Evolutionary conservation across 2,888 invertebrate species (phyloP), one percentile per base, ranked within the genome.

Genomic region (Anthophora plumipes): DNA sequence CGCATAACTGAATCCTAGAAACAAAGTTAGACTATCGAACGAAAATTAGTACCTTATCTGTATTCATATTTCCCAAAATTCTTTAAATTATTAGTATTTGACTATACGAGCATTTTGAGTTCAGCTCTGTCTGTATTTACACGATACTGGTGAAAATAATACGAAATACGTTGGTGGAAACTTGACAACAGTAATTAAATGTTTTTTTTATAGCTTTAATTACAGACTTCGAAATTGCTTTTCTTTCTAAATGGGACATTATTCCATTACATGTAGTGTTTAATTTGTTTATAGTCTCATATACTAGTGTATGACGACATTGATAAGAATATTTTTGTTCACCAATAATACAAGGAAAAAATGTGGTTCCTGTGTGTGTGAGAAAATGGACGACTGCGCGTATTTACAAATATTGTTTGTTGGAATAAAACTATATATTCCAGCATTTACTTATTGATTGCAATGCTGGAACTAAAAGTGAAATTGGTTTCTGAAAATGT

Each of bases 221-320:
- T 55, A 68, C 50, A 57, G 59, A 82, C 73, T 64, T 76, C 55
- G 59, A 77, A 74, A 67, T 54, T 61, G 50, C 22, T 72, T 68
- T 63, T 75, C 54, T 55, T 76, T 66, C 59, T 61, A 41, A 64
- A 31, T 71, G 73, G 66, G 66, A 80, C 80, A 60, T 69, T 86
- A 83, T 86, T 86, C 83, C 80, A 85, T 55, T 83, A 80, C 39
- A 77, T 57, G 69, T 83, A 83, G 83, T 74, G 80, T 85, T 80
- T 80, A 82, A 59, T 79, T 80, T 74, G 69, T 78, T 79, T 48
- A 46, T 61, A 22, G 37, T 75, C 79, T 85, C 71, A 55, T 78
- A 82, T 72, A 75, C 39, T 71, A 63, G 59, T 46, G 63, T 79
- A 69, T 61, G 73, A 80, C 76, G 55, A 76, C 77, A 77, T 68